These are phyloP conservation scores for Pelmatolapia mariae DNA, from an alignment of 2,113 vertebrate species.

Conservation along the genomic window DNA sequence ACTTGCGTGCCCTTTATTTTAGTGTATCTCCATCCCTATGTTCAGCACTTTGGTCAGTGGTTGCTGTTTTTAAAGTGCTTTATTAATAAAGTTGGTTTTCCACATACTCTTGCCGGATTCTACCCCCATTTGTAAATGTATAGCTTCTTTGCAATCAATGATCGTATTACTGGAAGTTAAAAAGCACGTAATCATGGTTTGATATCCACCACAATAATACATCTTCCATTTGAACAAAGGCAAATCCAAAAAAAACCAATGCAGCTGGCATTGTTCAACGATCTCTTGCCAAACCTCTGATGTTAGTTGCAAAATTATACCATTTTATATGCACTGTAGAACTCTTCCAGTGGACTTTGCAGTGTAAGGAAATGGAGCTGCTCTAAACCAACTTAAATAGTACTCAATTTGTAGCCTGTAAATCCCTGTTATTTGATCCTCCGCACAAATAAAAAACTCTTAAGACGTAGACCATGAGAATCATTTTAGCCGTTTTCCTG, in stretches of 20 bases:
- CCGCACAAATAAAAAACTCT: neutral
- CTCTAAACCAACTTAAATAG: neutral
- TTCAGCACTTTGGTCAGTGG: neutral
- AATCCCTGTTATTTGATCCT: neutral
- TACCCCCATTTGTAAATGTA: neutral
- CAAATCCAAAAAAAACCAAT: accelerated
- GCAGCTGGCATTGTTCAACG: neutral
- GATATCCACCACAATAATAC: neutral
- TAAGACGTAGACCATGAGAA: neutral
- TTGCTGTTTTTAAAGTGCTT: neutral
- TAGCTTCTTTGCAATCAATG: neutral
- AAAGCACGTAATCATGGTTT: neutral
- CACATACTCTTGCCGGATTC: neutral
- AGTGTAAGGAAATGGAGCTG: neutral
- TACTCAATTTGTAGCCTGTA: constrained; percentile 9
- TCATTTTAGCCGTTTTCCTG: neutral
- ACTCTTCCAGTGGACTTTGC: neutral
- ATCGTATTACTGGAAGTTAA: neutral
- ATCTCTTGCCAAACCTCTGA: neutral
- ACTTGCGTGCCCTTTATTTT: neutral
- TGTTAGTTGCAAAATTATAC: neutral
- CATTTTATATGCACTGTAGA: neutral
- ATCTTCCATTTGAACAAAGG: neutral
- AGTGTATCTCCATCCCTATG: neutral
- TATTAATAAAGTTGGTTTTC: neutral